These are phyloP conservation scores for Trachelus stipa DNA, from an alignment of 2,888 invertebrate genomes.

Conservation along the genomic window DNA sequence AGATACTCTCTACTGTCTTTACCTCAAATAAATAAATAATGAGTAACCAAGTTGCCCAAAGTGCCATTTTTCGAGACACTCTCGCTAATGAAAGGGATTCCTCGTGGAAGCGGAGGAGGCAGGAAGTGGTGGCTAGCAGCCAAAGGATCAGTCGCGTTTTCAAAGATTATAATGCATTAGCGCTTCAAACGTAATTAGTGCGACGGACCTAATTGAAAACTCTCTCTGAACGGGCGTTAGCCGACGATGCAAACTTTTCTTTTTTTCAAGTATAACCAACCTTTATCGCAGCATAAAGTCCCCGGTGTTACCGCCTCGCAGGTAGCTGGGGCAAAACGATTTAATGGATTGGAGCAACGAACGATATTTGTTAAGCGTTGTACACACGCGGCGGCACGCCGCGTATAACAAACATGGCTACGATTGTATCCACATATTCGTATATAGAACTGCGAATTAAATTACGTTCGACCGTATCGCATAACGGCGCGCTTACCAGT, in stretches of 20 bases:
- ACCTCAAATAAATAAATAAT: not conserved
- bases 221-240: not conserved
- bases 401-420: slow-evolving; percentile 41
- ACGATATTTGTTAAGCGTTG: slow-evolving; percentile 29
- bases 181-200: not conserved
- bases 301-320: not conserved
- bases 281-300: not conserved
- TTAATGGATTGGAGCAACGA: slow-evolving; percentile 34
- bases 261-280: not conserved
- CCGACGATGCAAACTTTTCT: not conserved
- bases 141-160: not conserved
- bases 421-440: slow-evolving; percentile 34
- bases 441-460: slow-evolving; percentile 33
- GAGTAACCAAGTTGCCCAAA: not conserved
- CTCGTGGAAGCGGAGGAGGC: not conserved
- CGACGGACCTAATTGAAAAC: not conserved
- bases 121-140: not conserved
- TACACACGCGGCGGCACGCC: slow-evolving; percentile 33
- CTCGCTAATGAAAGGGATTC: not conserved
- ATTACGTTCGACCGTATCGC: slow-evolving; percentile 47
- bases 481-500: slow-evolving; percentile 44
- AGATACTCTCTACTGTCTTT: not conserved
- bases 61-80: not conserved
- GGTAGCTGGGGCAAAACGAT: slow-evolving; percentile 16
- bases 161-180: not conserved